These are phyloP conservation scores for Caenorhabditis remanei DNA, from an alignment of 1,140 invertebrate species.

Conservation along the genomic window DNA sequence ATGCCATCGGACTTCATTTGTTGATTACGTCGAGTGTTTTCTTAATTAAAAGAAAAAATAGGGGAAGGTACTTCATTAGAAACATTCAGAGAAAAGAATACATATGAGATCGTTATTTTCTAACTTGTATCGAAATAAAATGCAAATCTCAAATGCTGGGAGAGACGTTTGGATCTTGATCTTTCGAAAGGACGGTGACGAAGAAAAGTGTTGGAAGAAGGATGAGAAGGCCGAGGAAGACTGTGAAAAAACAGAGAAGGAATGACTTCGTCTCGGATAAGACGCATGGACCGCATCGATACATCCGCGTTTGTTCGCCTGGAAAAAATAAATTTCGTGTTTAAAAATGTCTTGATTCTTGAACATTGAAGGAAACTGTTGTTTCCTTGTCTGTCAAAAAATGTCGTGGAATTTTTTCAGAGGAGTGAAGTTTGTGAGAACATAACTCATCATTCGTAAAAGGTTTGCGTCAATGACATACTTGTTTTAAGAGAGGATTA, in stretches of 20 bases:
- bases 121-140: background rate
- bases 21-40: background rate
- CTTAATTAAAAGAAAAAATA: background rate
- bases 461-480: too few species aligned
- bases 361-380: too few species aligned
- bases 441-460: too few species aligned
- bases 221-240: conserved; percentile 19
- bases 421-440: too few species aligned
- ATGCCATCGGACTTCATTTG: background rate
- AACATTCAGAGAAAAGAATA: too few species aligned
- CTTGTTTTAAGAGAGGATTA: too few species aligned
- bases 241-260: conserved; percentile 42
- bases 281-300: conserved; percentile 18
- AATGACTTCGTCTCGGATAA: conserved; percentile 32
- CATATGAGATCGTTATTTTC: background rate
- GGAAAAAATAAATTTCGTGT: background rate
- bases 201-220: conserved; percentile 38
- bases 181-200: conserved; percentile 24
- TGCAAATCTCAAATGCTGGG: background rate
- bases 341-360: too few species aligned
- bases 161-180: conserved; percentile 14
- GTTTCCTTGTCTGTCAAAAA: too few species aligned
- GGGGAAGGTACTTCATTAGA: too few species aligned
- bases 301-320: conserved; percentile 10
- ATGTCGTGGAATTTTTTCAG: too few species aligned